These are phyloP conservation scores for Hydractinia symbiolongicarpus DNA, from an alignment of 30 jellyfish, hydroid and myxozoan genomes.

Conservation along the genomic window DNA sequence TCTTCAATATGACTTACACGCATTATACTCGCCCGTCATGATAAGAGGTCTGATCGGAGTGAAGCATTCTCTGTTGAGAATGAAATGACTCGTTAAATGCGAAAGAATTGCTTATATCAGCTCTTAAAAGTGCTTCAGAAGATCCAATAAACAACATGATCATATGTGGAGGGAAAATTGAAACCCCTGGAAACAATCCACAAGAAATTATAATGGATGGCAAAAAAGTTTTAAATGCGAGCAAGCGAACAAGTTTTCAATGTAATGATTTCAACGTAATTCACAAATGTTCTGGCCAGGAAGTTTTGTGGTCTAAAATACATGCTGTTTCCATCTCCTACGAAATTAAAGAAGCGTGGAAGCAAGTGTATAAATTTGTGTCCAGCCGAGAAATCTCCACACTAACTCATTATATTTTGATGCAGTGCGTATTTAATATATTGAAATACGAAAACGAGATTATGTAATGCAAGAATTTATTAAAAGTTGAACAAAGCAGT, in stretches of 20 bases:
- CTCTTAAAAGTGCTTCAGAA: background rate
- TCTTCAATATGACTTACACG: too few relatives aligned
- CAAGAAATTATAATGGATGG: too few relatives aligned
- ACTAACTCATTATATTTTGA: background rate
- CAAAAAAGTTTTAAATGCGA: too few relatives aligned
- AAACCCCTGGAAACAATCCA: background rate
- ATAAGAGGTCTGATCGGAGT: too few relatives aligned
- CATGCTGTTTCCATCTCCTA: background rate
- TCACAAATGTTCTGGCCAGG: background rate
- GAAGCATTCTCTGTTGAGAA: background rate
- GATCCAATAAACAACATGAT: background rate
- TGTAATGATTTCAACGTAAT: background rate
- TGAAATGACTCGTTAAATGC: background rate
- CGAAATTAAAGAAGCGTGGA: background rate
- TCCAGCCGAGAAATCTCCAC: background rate
- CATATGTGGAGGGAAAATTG: background rate
- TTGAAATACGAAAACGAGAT: background rate
- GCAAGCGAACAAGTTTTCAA: background rate
- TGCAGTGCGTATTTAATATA: background rate
- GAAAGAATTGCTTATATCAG: background rate
- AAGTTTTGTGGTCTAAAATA: background rate
- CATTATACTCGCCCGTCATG: too few relatives aligned
- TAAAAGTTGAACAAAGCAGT: background rate
- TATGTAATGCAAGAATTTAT: background rate
- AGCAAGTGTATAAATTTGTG: background rate